A percentile compares a stretch with the other conserved stretches of the same genome.
Conservation (phyloP, 2,888 invertebrate genomes). For the Quadriops clusia region DNA sequence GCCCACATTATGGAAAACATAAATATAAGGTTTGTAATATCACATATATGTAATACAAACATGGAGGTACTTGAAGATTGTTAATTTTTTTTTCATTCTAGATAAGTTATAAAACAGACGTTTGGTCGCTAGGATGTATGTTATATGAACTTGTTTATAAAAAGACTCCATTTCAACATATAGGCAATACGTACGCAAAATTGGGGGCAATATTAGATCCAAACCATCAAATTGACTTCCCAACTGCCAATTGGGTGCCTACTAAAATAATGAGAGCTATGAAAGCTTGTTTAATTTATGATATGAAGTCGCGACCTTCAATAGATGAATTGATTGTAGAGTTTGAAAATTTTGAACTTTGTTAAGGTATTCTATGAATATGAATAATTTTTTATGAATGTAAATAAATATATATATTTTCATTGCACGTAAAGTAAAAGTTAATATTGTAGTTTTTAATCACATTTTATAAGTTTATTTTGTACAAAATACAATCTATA, state of each 20-base stretch:
- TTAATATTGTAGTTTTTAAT: constrained; percentile 21
- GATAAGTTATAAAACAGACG: constrained; percentile 87
- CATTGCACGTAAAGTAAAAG: constrained; percentile 18
- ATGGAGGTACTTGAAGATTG: neutral
- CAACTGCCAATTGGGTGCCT: constrained; percentile 44
- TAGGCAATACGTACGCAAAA: constrained; percentile 59
- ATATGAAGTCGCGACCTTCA: constrained; percentile 60
- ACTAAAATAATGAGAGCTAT: constrained; percentile 50
- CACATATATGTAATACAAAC: neutral
- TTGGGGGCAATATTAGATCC: constrained; percentile 67
- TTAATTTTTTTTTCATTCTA: constrained; percentile 30
- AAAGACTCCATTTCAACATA: constrained; percentile 80
- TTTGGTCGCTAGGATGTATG: constrained; percentile 97
- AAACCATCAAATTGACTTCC: constrained; percentile 61
- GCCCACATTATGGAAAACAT: constrained; percentile 33
- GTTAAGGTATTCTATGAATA: neutral
- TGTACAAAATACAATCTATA: neutral
- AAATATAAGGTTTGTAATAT: constrained; percentile 34
- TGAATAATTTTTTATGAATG: too few relatives aligned
- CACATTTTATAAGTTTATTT: constrained; percentile 1
- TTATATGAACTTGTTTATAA: constrained; percentile 86
- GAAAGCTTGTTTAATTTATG: constrained; percentile 59
- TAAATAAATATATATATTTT: too few relatives aligned
- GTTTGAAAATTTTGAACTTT: too few relatives aligned
- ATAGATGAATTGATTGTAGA: constrained; percentile 55